phyloP scores from a whole-genome alignment of 2,888 invertebrate genomes.

The Pycnomerus fuliginosus region DNA sequence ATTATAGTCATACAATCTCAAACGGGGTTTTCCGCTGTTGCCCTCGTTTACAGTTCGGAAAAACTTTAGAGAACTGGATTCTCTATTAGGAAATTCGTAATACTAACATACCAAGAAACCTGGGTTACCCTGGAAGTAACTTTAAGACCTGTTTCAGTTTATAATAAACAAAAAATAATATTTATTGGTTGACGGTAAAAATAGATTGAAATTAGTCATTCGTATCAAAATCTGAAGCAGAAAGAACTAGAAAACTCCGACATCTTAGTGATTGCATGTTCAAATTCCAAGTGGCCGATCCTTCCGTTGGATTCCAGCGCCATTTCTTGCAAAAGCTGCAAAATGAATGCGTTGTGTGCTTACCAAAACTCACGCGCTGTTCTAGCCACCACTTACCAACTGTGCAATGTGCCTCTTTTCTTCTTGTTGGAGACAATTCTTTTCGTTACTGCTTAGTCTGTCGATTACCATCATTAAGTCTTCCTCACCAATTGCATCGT shows the following conservation, averaged over 20 bases:
- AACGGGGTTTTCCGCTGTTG: too few relatives aligned
- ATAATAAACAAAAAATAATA: too few relatives aligned
- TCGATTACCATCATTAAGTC: constrained; percentile 60
- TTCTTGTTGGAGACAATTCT: constrained; percentile 48
- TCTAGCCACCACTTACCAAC: constrained; percentile 53
- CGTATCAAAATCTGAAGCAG: constrained; percentile 57
- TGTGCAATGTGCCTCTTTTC: constrained; percentile 58
- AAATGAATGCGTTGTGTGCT: constrained; percentile 22
- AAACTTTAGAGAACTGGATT: too few relatives aligned
- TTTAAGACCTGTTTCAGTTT: too few relatives aligned
- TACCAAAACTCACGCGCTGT: neutral
- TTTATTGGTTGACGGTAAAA: too few relatives aligned
- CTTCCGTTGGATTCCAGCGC: constrained; percentile 60
- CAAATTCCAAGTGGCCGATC: constrained; percentile 62
- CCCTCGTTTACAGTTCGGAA: too few relatives aligned
- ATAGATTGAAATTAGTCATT: constrained; percentile 5
- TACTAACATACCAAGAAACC: too few relatives aligned
- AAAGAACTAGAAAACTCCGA: constrained; percentile 63
- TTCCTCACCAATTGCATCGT: constrained; percentile 59
- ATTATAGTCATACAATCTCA: too few relatives aligned
- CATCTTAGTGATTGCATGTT: constrained; percentile 61
- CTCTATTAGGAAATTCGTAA: too few relatives aligned
- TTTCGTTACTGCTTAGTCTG: constrained; percentile 53
- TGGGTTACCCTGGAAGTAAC: too few relatives aligned
- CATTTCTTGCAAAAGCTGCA: constrained; percentile 63